Percentiles rank a stretch among this genome's conserved stretches.
phyloP scores from a whole-genome alignment of 1,140 invertebrate genomes.

The Orussus abietinus region DNA sequence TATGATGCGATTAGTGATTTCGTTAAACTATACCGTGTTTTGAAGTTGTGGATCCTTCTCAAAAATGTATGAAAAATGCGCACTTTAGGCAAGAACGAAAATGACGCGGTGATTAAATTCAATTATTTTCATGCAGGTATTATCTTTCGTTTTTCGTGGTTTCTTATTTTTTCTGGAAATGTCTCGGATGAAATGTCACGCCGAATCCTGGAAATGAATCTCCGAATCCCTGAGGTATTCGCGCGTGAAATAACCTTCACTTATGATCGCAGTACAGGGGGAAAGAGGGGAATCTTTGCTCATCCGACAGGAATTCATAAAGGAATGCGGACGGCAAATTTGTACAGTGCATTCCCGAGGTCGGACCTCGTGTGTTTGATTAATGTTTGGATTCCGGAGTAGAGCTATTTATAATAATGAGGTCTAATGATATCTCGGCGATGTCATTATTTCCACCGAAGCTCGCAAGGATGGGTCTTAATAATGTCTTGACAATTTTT shows the following conservation, averaged over 20 bases:
- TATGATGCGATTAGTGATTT: no score
- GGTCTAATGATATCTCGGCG: constrained; percentile 23
- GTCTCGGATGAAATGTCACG: neutral
- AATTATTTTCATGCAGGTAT: neutral
- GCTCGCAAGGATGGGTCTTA: constrained; percentile 19
- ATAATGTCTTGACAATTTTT: no score
- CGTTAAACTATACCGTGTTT: no score
- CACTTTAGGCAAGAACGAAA: no score
- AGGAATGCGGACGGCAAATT: constrained; percentile 34
- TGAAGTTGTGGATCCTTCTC: no score
- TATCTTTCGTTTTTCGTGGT: neutral
- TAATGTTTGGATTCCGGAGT: constrained; percentile 24
- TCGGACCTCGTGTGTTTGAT: constrained; percentile 18
- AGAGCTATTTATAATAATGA: constrained; percentile 26
- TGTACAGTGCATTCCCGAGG: constrained; percentile 24
- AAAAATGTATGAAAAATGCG: no score
- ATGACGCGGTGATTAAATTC: no score
- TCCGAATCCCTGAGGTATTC: neutral
- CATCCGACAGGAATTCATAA: constrained; percentile 28
- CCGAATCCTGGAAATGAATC: neutral
- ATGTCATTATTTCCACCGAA: constrained; percentile 12
- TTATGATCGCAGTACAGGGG: no score
- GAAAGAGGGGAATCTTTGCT: constrained; percentile 22
- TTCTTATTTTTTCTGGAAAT: neutral
- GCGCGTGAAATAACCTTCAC: no score